Conservation (phyloP, 2,888 invertebrate genomes). For the Aleiodes alternator region DNA sequence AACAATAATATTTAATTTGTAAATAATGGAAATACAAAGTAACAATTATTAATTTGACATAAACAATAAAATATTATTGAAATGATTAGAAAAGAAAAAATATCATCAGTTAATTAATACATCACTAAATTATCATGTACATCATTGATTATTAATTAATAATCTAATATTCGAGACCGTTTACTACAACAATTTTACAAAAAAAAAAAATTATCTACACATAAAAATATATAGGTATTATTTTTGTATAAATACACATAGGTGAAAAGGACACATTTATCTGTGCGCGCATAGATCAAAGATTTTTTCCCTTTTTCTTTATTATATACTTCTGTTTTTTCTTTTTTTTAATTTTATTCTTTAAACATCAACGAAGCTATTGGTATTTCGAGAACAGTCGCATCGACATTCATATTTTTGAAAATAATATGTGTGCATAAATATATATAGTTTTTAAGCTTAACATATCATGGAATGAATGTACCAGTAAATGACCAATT, state of each 20-base stretch:
- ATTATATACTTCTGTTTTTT: conserved; percentile 3
- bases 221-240: conserved; percentile 69
- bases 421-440: conserved; percentile 43
- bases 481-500: background rate
- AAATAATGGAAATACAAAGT: conserved; percentile 10
- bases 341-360: conserved; percentile 37
- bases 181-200: conserved; percentile 68
- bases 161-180: conserved; percentile 50
- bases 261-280: conserved; percentile 45
- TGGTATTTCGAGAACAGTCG: conserved; percentile 23
- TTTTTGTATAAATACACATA: conserved; percentile 51
- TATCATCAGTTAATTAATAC: conserved; percentile 47
- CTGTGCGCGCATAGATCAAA: conserved; percentile 40
- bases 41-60: too few species aligned
- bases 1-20: background rate
- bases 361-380: conserved; percentile 51
- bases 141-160: conserved; percentile 12
- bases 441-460: conserved; percentile 51
- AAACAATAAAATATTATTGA: conserved; percentile 13
- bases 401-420: conserved; percentile 42
- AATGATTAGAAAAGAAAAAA: conserved; percentile 37
- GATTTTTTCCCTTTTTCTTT: conserved; percentile 14
- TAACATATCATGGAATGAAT: conserved; percentile 45
- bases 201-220: conserved; percentile 70
- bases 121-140: conserved; percentile 35